Evolutionary conservation across 53 echinoderm and acorn worm genomes (phyloP), one percentile per base, ranked within the genome.

Genomic region (Glandiceps talaboti): DNA sequence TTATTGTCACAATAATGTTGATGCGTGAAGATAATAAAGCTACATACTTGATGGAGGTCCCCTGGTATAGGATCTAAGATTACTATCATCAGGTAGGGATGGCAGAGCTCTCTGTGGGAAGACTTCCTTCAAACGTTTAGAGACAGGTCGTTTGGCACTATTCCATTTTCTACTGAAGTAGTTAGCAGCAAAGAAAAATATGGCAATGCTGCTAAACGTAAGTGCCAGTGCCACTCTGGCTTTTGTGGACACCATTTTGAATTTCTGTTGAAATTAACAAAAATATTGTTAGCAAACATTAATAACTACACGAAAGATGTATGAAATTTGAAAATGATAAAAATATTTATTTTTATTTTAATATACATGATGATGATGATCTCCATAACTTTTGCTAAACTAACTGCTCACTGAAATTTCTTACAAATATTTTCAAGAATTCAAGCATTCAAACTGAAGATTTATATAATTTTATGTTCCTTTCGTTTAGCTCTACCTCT

Each of bases 111-210:
- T 45, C 64, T 45, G 64, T 6, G 64, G 64, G 20, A 20, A 20
- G 64, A 45, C 64, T 64, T 80, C 32, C 64, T 80, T 64, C 80
- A 32, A 32, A 0, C 31, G 79, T 73, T 79, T 27, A 26, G 1
- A 1, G 1, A 33, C 76, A 64, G 45, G 80, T 27, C 33, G 27
- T 28, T 73, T 32, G 27, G 30, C 29, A 0, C 64, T 10, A 27
- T 77, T 84, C 14, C 87, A 80, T 82, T 85, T 89, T 1, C 87
- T 83, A 33, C 89, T 84, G 80, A 89, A 89, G 83, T 84, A 92
- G 80, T 86, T 89, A 73, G 92, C 89, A 26, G 92, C 92, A 14
- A 89, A 1, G 30, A 92, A 75, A 25, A 92, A 82, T 20, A 89
- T 84, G 14, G 92, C 85, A 77, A 89, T 32, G 10, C 87, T 87